Evolutionary conservation across 2,113 vertebrate species (phyloP), one percentile per base, ranked within the genome.

Genomic region (Chinchilla lanigera): DNA sequence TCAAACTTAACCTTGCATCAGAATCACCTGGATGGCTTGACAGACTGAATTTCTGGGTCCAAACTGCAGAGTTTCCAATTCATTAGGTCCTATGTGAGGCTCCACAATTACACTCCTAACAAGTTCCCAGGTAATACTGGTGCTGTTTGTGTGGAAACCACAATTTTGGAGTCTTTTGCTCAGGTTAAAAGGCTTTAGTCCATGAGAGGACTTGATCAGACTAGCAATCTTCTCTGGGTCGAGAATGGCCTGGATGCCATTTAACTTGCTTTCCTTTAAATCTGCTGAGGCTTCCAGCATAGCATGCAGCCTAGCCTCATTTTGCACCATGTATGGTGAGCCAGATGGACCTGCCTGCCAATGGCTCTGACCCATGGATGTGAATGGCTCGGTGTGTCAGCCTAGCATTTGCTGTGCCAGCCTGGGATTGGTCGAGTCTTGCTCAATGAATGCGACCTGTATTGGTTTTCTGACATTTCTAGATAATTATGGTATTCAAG

Each of bases 391-490:
- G 58, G n/a, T 75, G 61, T 71, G 19, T 89, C 22, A 0, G 22
- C 67, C 71, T 80, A 52, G 63, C 50, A 85, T 56, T 84, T 83
- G 60, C 24, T 58, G 30, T 61, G 17, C 83, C 3, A 0, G 41
- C n/a, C n/a, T 95, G 58, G 56, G 95, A 87, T 78, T 93, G 82
- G 87, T n/a, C 50, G 56, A 86, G 78, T 83, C 78, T 61, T 93
- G 14, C 5, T 73, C 54, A 65, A 2, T 85, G 50, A 85, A 58
- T 63, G 26, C 33, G 26, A 75, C 33, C 35, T 85, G 19, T 30
- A 28, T 56, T 87, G 86, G n/a, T 12, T 96, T 92, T 92, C 54
- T 56, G 60, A 19, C 30, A 84, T 94, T 69, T 61, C 38, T 41
- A 85, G 60, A 92, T 47, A 88, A 58, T 63, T 58, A 54, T 35